These are phyloP conservation scores for Lasioglossum calceatum DNA, from an alignment of 2,888 invertebrate species.

Conservation along the genomic window DNA sequence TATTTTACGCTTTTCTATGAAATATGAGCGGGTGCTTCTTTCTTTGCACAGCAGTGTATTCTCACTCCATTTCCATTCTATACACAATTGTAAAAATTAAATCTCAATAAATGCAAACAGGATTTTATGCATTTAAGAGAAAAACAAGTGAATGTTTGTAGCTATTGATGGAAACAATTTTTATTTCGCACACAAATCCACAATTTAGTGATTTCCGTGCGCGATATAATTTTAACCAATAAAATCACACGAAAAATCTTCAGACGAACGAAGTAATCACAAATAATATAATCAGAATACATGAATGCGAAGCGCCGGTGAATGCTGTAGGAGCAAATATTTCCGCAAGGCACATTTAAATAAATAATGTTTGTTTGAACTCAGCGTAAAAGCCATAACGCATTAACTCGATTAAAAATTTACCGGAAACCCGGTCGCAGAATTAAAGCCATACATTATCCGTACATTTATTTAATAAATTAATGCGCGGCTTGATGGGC, in stretches of 20 bases:
- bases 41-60: too few species aligned
- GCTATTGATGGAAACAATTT: background rate
- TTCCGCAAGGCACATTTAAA: background rate
- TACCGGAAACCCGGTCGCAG: background rate
- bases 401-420: slow-evolving; percentile 16
- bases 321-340: background rate
- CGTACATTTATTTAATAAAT: slow-evolving; percentile 23
- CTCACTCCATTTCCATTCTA: background rate
- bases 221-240: background rate
- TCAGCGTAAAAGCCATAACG: background rate
- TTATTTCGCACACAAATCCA: too few species aligned
- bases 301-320: background rate
- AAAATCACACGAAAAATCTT: background rate
- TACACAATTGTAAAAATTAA: background rate
- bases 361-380: background rate
- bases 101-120: too few species aligned
- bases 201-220: background rate
- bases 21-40: too few species aligned
- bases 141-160: background rate
- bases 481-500: slow-evolving; percentile 4
- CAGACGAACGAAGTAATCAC: background rate
- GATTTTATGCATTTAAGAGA: background rate
- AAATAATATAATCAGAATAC: background rate
- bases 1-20: too few species aligned
- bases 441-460: background rate